A percentile compares a stretch with the other conserved stretches of the same genome.
Evolutionary conservation across 2,113 vertebrate genomes (phyloP).

Genomic region (Paratilapia polleni): DNA sequence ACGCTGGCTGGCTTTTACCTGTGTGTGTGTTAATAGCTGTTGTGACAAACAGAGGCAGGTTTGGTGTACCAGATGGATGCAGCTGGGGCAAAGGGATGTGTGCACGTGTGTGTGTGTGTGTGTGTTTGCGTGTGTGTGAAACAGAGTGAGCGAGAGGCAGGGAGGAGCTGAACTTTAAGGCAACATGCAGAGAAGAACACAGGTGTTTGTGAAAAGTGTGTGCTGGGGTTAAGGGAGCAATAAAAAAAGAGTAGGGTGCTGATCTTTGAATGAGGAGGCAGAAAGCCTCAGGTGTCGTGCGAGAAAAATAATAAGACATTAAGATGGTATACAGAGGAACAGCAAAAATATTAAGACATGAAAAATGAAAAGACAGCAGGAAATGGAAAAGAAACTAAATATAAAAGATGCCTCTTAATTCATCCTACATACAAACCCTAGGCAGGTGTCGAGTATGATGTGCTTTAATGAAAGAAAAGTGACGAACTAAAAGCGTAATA

Average conservation of each 20-base stretch:
- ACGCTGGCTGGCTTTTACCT: too few relatives aligned
- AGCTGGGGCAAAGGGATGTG: background rate
- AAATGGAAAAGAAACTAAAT: background rate
- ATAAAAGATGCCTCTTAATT: background rate
- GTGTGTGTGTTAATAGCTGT: constrained; percentile 9
- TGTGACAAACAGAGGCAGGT: constrained; percentile 15
- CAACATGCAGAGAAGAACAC: background rate
- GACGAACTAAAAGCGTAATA: too few relatives aligned
- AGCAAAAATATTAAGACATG: background rate
- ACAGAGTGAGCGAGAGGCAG: background rate
- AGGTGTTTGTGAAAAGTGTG: constrained; percentile 10
- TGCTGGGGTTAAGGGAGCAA: background rate
- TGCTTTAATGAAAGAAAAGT: background rate
- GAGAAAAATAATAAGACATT: background rate
- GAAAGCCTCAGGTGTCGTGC: background rate
- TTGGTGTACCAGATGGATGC: background rate
- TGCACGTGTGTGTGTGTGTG: background rate
- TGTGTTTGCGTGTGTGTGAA: background rate
- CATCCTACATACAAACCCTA: background rate
- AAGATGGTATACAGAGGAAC: background rate
- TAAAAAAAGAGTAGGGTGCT: background rate
- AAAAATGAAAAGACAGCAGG: background rate
- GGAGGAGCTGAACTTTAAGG: background rate
- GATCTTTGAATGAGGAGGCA: background rate
- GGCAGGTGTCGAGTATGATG: background rate